Evolutionary conservation across 2,888 invertebrate species (phyloP).

Genomic region (Chromoteleia sp.): DNA sequence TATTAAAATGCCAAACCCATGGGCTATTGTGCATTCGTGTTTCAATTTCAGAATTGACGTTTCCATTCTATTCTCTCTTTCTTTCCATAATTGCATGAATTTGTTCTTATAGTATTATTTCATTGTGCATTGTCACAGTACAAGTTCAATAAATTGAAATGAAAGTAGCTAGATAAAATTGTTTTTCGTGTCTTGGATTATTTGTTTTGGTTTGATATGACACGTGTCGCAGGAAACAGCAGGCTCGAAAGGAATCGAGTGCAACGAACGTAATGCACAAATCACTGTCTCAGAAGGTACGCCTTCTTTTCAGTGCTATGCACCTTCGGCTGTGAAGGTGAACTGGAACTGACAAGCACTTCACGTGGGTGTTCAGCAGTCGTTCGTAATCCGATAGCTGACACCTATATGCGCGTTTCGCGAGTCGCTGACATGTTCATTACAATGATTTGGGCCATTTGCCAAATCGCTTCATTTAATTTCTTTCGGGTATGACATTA

Average conservation of each 20-base stretch:
- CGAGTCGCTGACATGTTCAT: conserved; percentile 44
- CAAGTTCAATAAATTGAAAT: conserved; percentile 13
- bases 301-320: conserved; percentile 74
- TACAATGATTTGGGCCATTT: conserved; percentile 16
- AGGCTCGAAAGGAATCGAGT: conserved; percentile 33
- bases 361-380: conserved; percentile 78
- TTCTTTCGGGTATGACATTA: no score
- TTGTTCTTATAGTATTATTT: no score
- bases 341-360: conserved; percentile 76
- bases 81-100: no score
- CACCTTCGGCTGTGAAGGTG: conserved; percentile 80
- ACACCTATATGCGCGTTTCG: conserved; percentile 54
- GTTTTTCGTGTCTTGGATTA: conserved; percentile 26
- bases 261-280: conserved; percentile 62
- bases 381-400: conserved; percentile 74
- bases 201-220: conserved; percentile 48
- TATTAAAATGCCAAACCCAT: not conserved
- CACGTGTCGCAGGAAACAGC: conserved; percentile 32
- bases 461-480: conserved; percentile 12
- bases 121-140: conserved; percentile 16
- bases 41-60: conserved; percentile 33
- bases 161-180: conserved; percentile 45
- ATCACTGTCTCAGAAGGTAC: conserved; percentile 75
- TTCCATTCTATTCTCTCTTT: no score
- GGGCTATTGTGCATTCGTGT: conserved; percentile 13